Evolutionary conservation across 2,797 vertebrate genomes (phyloP), one percentile per base, ranked within the genome.

Genomic region (Hippopotamyrus pictus): DNA sequence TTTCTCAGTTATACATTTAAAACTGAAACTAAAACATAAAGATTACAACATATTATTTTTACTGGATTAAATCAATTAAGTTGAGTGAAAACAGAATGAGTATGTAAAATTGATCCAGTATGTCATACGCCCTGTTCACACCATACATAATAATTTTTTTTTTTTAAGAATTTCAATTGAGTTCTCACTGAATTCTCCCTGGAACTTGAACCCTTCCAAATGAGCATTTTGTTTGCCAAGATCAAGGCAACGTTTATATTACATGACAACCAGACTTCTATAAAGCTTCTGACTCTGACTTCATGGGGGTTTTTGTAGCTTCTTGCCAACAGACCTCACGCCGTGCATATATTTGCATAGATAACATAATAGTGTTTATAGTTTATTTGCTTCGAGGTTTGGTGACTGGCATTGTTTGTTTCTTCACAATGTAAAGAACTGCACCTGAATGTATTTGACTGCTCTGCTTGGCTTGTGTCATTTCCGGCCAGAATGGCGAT

Each of bases 151-250:
- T 87, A 33, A 37, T 54, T 57, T 86, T 84, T n/a, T 57, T 86
- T 57, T 86, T 19, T 53, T 37, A 12, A 33, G 84, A 87, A 59
- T 87, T 88, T 65, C 59, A 88, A 88, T 88, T 88, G 86, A 69
- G 50, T 65, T 88, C 86, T 69, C 41, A 50, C 86, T 69, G 41
- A 88, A 65, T 88, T 48, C 86, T 88, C 86, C 41, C 37, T 69
- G 59, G 86, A 69, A 46, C 44, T 59, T 62, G 54, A 57, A 87
- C 86, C 53, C 48, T 88, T 88, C 86, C 86, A 69, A 88, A 48
- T 65, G 86, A 88, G 57, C 54, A 48, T 69, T 87, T 87, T 87
- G 86, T 87, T 88, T 88, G 86, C 86, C 86, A 88, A 88, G 86
- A 88, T 88, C 59, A 88, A 88, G 57, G 86, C 41, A 65, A 88